Conservation (phyloP, 1,140 invertebrate species). For the Hestina assimilis region DNA sequence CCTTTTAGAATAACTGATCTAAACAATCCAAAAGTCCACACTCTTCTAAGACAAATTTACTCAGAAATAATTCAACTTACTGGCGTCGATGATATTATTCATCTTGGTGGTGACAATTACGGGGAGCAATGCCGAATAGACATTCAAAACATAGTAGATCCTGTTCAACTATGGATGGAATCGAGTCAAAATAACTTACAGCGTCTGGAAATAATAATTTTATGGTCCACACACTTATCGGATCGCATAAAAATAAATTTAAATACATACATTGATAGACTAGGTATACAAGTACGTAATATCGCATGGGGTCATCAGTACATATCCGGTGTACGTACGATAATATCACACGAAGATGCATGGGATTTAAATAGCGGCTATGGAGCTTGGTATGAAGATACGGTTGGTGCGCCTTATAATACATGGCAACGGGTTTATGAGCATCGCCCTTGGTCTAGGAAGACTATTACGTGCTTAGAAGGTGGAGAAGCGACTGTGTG, state of each 20-base stretch:
- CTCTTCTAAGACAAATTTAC: slow-evolving; percentile 82
- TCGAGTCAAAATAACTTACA: slow-evolving; percentile 82
- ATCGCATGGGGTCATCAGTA: slow-evolving; percentile 84
- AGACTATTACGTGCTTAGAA: slow-evolving; percentile 58
- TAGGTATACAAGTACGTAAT: slow-evolving; percentile 81
- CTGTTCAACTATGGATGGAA: slow-evolving; percentile 85
- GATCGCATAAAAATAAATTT: slow-evolving; percentile 84
- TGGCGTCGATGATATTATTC: slow-evolving; percentile 83
- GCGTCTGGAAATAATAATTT: slow-evolving; percentile 80
- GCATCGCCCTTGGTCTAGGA: slow-evolving; percentile 84
- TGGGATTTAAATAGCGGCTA: slow-evolving; percentile 91
- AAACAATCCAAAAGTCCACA: slow-evolving; percentile 83
- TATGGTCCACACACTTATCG: slow-evolving; percentile 87
- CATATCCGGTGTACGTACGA: slow-evolving; percentile 84
- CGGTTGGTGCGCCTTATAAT: slow-evolving; percentile 85
- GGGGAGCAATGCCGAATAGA: slow-evolving; percentile 80
- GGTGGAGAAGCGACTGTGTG: slow-evolving; percentile 86
- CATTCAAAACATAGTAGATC: slow-evolving; percentile 82
- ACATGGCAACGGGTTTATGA: slow-evolving; percentile 90
- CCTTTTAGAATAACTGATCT: slow-evolving; percentile 89
- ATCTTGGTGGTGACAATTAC: slow-evolving; percentile 90
- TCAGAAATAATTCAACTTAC: slow-evolving; percentile 82
- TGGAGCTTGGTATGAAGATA: slow-evolving; percentile 84
- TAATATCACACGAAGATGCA: slow-evolving; percentile 88
- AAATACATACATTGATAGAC: slow-evolving; percentile 75